phyloP scores from a whole-genome alignment of 2,888 invertebrate genomes.

The Hedychridium roseum region DNA sequence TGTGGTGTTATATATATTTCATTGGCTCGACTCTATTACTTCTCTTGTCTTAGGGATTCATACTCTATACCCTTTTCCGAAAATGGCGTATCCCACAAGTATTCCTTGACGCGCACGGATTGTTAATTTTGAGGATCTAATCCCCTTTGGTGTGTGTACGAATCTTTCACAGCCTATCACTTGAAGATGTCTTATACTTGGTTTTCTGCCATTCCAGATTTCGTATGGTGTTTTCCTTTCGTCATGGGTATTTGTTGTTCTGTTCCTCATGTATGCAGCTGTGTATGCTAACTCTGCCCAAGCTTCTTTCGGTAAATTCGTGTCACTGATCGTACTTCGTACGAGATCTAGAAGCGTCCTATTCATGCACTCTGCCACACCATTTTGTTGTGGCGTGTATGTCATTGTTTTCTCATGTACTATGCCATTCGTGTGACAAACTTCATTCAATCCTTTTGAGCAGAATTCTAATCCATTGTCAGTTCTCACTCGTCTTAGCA shows the following conservation, averaged over 20 bases:
- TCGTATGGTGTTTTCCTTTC: constrained; percentile 17
- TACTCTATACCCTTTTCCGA: constrained; percentile 20
- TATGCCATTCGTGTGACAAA: constrained; percentile 14
- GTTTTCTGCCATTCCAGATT: constrained; percentile 17
- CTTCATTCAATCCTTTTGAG: constrained; percentile 9
- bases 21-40: constrained; percentile 17
- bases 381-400: constrained; percentile 45
- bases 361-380: constrained; percentile 41
- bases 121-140: constrained; percentile 16
- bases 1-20: too few relatives aligned
- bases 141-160: constrained; percentile 13
- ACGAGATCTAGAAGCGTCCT: constrained; percentile 42
- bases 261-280: constrained; percentile 15
- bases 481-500: constrained; percentile 10
- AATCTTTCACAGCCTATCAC: constrained; percentile 21
- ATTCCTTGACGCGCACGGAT: constrained; percentile 21
- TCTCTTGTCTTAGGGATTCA: constrained; percentile 16
- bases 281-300: constrained; percentile 41
- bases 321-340: constrained; percentile 34
- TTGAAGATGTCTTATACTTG: constrained; percentile 13
- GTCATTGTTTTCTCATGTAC: constrained; percentile 26
- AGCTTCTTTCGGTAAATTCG: constrained; percentile 25
- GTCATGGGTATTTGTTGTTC: constrained; percentile 13
- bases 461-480: constrained; percentile 17
- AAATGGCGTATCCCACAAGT: constrained; percentile 22